Conservation (phyloP, 2,797 vertebrate genomes). For the Propithecus perrieri region DNA sequence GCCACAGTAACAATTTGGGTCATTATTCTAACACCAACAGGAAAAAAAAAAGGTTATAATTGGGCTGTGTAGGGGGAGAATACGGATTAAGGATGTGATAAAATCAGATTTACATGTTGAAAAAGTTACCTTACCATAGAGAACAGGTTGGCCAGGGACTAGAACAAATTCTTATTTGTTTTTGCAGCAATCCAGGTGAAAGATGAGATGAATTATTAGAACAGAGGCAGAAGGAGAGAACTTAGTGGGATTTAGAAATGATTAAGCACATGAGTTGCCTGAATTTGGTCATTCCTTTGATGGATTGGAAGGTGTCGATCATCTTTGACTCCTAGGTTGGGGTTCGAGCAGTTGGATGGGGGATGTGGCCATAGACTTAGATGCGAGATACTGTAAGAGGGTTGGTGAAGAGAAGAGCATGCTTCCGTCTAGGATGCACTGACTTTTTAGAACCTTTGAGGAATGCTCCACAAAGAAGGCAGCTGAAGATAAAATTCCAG, state of each 20-base stretch:
- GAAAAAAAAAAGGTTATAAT: neutral
- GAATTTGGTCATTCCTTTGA: neutral
- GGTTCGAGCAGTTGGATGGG: neutral
- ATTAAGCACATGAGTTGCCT: neutral
- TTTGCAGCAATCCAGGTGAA: neutral
- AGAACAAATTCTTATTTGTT: neutral
- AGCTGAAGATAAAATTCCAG: neutral
- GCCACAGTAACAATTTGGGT: neutral
- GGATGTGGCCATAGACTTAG: neutral
- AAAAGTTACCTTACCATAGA: neutral
- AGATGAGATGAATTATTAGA: neutral
- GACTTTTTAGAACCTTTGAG: neutral
- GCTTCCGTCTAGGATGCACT: neutral
- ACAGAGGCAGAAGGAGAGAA: neutral
- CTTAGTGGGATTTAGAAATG: neutral
- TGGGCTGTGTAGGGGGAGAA: neutral
- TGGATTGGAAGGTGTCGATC: neutral
- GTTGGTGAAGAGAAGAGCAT: neutral
- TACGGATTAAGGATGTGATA: neutral
- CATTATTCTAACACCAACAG: neutral
- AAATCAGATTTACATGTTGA: neutral
- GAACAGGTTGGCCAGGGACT: neutral
- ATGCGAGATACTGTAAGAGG: fast-evolving
- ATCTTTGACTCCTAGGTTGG: neutral
- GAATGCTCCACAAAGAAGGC: neutral